These are phyloP conservation scores for Nipponia nippon DNA, from an alignment of 2,113 vertebrate species.

Conservation along the genomic window DNA sequence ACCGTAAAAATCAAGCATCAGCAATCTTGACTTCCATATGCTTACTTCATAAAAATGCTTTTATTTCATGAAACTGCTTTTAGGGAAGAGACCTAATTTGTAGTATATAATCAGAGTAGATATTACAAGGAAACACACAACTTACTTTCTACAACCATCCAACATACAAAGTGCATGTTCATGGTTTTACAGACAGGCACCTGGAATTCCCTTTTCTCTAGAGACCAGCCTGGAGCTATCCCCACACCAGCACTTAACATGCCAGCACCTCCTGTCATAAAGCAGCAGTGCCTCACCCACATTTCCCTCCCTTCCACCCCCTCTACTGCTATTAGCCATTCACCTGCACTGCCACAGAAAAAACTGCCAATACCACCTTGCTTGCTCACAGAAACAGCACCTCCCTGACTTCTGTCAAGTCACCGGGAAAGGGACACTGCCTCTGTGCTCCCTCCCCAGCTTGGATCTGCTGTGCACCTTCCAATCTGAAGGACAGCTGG, in stretches of 20 bases:
- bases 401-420: neutral
- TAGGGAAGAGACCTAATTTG: neutral
- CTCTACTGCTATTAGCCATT: neutral
- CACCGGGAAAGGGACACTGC: neutral
- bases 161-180: neutral
- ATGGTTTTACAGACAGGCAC: neutral
- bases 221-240: neutral
- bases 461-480: neutral
- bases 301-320: fast-evolving
- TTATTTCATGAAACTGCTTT: neutral
- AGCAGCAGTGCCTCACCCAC: neutral
- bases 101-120: neutral
- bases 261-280: neutral
- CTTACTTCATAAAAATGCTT: neutral
- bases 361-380: neutral
- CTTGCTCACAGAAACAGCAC: neutral
- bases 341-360: neutral
- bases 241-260: neutral
- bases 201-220: neutral
- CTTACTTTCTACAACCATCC: neutral
- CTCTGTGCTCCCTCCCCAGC: fast-evolving
- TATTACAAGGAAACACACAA: neutral
- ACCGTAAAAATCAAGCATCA: neutral
- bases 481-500: neutral
- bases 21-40: neutral